These are phyloP conservation scores for Okamejei kenojei DNA, from an alignment of 2,797 vertebrate species.

Conservation along the genomic window DNA sequence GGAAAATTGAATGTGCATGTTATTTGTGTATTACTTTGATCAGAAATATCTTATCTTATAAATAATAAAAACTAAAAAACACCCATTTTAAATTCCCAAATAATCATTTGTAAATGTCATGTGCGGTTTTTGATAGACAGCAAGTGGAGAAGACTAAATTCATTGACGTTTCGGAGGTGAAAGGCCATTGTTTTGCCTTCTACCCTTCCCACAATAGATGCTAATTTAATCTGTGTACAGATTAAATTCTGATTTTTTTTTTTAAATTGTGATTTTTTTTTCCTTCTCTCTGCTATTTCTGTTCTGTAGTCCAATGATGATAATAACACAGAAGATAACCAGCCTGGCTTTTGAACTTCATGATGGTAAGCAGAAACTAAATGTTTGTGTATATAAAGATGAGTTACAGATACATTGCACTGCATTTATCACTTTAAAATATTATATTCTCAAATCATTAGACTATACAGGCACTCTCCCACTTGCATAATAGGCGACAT, in stretches of 20 bases:
- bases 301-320: conserved; percentile 82
- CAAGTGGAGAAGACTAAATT: not conserved
- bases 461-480: not conserved
- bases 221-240: not conserved
- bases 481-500: too few species aligned
- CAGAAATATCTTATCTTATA: not conserved
- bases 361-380: conserved; percentile 67
- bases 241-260: conserved; percentile 33
- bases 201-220: not conserved
- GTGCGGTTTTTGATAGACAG: not conserved
- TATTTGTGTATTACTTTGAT: not conserved
- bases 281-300: conserved; percentile 24
- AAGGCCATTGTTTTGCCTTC: not conserved
- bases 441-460: not conserved
- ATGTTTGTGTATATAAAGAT: not conserved
- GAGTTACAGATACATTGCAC: not conserved
- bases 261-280: conserved; percentile 11
- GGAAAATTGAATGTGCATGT: not conserved
- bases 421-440: not conserved
- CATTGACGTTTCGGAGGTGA: not conserved
- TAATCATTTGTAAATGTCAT: not conserved
- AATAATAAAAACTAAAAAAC: not conserved
- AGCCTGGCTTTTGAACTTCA: conserved; percentile 90
- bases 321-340: conserved; percentile 93
- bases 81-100: not conserved